Evolutionary conservation across 30 jellyfish, hydroid and myxozoan genomes (phyloP), one percentile per base, ranked within the genome.

Genomic region (Kudoa iwatai): DNA sequence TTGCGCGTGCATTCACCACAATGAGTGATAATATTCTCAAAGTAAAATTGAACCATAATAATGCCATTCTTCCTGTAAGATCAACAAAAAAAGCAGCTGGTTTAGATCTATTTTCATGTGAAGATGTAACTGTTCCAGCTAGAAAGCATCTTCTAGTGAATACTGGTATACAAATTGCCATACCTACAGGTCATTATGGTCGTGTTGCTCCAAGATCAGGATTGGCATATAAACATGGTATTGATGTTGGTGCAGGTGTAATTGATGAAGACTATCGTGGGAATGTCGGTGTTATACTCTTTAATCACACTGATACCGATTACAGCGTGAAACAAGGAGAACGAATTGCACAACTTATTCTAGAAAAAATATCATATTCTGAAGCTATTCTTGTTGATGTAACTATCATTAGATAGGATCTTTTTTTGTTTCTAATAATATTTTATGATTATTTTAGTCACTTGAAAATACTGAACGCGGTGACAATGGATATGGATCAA

Each of bases 181-280:
- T 66, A 6, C 89, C 89, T 0, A 21, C 7, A 30, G 82, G 84
- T 2, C 44, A 65, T 6, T 66, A 66, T 43, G 89, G 83, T 17
- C 42, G 89, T 33, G 59, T 66, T 17, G 89, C 89, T 9, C 89
- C 89, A 41, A 57, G 88, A 39, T 66, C 89, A 7, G 84, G 89
- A 0, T 48, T 66, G 12, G 83, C 89, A 20, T 21, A 49, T 15
- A 66, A 66, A 39, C 45, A 52, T 12, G 43, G 36, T 26, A 53
- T 66, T 25, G 89, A 58, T 48, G 89, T 66, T 28, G 89, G 89
- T 12, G 89, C 89, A 15, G 89, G 89, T 11, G 89, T 66, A 11
- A 51, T 66, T 23, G 89, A 66, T 41, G 55, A 53, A 24, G 89
- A 66, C 39, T 66, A 66, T 41, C 84, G 87, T 28, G 89, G 89